Base-by-base conservation (phyloP, 2,888 invertebrate species). In the Euproctis similis region DNA sequence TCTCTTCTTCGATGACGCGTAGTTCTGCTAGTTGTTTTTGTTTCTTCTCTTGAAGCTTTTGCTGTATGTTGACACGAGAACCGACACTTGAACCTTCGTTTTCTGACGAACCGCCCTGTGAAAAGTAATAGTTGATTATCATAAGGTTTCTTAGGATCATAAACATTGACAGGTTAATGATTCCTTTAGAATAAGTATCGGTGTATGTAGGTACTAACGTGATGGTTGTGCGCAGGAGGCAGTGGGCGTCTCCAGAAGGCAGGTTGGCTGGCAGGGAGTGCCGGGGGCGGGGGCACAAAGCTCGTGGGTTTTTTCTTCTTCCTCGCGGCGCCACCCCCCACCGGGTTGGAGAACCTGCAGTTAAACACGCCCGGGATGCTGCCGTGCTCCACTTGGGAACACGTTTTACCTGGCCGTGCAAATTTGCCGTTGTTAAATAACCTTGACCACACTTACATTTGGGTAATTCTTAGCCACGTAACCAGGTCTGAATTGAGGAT, bases 251-350 rank as follows among this genome's bases (percentile, higher is more conserved):
- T 82, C 93, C 93, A 93, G 76, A 93, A 93, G 25, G 93, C 92
- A 36, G 91, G 86, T 3, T 90, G 78, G 26, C 23, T 92, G 90
- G 39, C 91, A 86, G 85, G 70, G 11, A 39, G 38, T 89, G 89
- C 42, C 88, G 72, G 39, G 89, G 81, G 91, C 42, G 87, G 0
- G 94, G 94, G 94, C 2, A 95, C 91, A 66, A 95, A 94, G 1
- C 91, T 90, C 0, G 94, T 94, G n/a, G 95, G 94, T 68, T 94
- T 95, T 67, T 95, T 95, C 75, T 95, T 95, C 65, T 95, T 95
- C 12, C 94, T 86, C 38, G 89, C 91, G 10, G 88, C 87, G 1
- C 66, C 70, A 18, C 76, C 76, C 26, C 80, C 82, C 8, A 88
- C 87, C 0, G 94, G 93, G 62, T 93, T 94, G 2, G 89, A 87